A percentile compares a stretch with the other conserved stretches of the same genome.
Conservation (phyloP, 2,797 vertebrate species). For the Rhinichthys osculus region DNA sequence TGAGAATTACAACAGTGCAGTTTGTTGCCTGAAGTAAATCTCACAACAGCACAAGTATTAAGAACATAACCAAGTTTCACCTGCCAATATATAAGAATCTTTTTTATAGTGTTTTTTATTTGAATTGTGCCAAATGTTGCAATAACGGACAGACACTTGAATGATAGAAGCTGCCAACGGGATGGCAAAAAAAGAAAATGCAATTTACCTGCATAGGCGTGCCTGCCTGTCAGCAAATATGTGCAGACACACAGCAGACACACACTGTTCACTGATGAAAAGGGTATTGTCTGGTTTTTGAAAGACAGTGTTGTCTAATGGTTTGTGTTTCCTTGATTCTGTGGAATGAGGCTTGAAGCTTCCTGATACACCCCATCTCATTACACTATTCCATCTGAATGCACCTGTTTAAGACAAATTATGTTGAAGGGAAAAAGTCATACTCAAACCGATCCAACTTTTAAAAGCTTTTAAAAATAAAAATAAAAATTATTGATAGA, state of each 20-base stretch:
- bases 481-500: background rate
- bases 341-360: conserved; percentile 51
- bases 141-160: conserved; percentile 49
- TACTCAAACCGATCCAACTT: background rate
- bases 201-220: conserved; percentile 44
- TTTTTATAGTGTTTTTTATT: conserved; percentile 39
- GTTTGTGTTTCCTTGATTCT: conserved; percentile 39
- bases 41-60: background rate
- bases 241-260: background rate
- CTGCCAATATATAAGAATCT: background rate
- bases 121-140: conserved; percentile 36
- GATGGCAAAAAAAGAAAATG: background rate
- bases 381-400: conserved; percentile 9
- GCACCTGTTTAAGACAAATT: background rate
- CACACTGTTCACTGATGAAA: conserved; percentile 48
- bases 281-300: conserved; percentile 51
- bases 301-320: conserved; percentile 46
- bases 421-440: background rate
- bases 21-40: conserved; percentile 18
- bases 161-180: conserved; percentile 15
- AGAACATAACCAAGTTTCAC: conserved; percentile 15
- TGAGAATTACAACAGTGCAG: conserved; percentile 9
- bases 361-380: conserved; percentile 12
- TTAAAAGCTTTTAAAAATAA: background rate
- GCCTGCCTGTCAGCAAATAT: conserved; percentile 9